These are phyloP conservation scores for Matsumurasca onukii DNA, from an alignment of 1,140 invertebrate genomes.

Conservation along the genomic window DNA sequence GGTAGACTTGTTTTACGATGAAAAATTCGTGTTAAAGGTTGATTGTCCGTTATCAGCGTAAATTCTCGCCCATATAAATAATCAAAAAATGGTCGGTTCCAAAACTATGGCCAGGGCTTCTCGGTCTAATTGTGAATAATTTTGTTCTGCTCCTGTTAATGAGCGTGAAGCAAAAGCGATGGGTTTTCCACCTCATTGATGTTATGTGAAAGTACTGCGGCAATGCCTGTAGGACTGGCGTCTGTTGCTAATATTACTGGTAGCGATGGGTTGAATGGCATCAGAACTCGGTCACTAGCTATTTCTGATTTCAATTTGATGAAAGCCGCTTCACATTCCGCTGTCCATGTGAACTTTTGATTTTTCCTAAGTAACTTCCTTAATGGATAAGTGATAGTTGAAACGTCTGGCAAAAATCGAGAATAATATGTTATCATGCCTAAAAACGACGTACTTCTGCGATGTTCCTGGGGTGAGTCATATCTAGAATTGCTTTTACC, in stretches of 20 bases:
- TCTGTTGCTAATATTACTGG: conserved; percentile 51
- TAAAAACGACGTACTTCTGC: conserved; percentile 49
- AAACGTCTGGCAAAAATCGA: conserved; percentile 48
- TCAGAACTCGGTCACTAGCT: conserved; percentile 37
- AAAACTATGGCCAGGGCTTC: neutral
- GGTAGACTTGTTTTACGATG: conserved; percentile 43
- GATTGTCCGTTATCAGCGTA: conserved; percentile 51
- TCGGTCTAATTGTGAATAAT: conserved; percentile 47
- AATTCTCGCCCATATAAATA: conserved; percentile 52
- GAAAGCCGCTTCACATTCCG: conserved; percentile 42
- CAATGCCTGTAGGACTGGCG: conserved; percentile 52
- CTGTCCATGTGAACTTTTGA: conserved; percentile 30
- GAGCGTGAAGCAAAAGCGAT: conserved; percentile 46
- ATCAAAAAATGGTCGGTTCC: conserved; percentile 45
- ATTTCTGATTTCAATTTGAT: conserved; percentile 43
- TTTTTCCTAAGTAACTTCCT: conserved; percentile 42
- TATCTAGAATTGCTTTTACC: conserved; percentile 44
- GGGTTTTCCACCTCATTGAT: conserved; percentile 47
- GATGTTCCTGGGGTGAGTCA: conserved; percentile 44
- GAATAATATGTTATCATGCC: conserved; percentile 52
- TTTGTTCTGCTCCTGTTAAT: conserved; percentile 43
- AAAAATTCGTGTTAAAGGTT: conserved; percentile 53
- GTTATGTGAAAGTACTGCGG: conserved; percentile 51
- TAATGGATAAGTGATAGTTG: conserved; percentile 44
- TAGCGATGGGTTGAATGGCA: conserved; percentile 46